Evolutionary conservation across 2,888 invertebrate species (phyloP), one percentile per base, ranked within the genome.

Genomic region (Plebejus anna): DNA sequence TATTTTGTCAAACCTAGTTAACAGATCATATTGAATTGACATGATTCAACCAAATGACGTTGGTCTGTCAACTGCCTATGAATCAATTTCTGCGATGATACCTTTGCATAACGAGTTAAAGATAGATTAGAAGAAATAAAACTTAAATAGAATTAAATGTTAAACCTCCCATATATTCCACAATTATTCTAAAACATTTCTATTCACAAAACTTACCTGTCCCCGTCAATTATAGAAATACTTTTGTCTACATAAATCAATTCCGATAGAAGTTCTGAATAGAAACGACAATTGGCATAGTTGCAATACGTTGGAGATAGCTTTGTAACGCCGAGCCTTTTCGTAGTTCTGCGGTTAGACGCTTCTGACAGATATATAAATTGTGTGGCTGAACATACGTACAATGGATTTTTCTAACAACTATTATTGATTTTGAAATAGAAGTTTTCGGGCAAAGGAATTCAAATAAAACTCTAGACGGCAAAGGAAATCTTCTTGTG

Each of bases 341-440:
- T 73, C 83, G 87, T 87, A 85, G 88, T 85, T 86, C 84, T 90
- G 92, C 85, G 92, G 91, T 90, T 84, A 83, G 79, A 82, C 84
- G 82, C 83, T 83, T 81, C 88, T 89, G 92, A 90, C 90, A 89
- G 88, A 84, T 82, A 84, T 88, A 86, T 86, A 88, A 86, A 87
- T 88, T 85, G 87, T 87, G 87, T 84, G 85, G 87, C 85, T 83
- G 84, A 85, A 86, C 84, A 84, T 81, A 83, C 55, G 28, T 73
- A 73, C 87, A 87, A 89, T 89, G 87, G 85, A 89, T 85, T 89
- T 66, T 88, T 88, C 86, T 85, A 88, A 87, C 86, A 84, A 82
- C 84, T 81, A 84, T 87, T 88, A 90, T 89, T 80, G 87, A 88
- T 88, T 86, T 81, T 78, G 77, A 82, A 81, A 83, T 81, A 86